Percentiles rank a stretch among this genome's conserved stretches.
These are phyloP conservation scores for Agrilus biguttatus DNA, from an alignment of 2,888 invertebrate genomes.

Conservation along the genomic window DNA sequence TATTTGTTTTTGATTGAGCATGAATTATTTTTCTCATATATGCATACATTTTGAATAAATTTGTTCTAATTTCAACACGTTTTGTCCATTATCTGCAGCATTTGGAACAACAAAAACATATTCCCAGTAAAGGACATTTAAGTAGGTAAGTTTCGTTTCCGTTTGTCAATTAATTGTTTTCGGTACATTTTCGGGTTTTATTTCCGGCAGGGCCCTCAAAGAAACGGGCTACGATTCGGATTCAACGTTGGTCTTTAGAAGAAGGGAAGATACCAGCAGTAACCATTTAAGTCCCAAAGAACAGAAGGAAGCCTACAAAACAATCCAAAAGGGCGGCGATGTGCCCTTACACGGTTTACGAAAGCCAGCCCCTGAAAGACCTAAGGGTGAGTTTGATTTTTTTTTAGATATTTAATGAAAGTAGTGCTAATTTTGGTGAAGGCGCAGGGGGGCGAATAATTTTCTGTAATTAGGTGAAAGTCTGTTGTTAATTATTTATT, in stretches of 20 bases:
- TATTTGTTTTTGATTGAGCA: too few species aligned
- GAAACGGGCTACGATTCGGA: constrained; percentile 87
- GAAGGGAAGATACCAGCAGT: constrained; percentile 48
- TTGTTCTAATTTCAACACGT: too few species aligned
- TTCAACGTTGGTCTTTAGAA: constrained; percentile 72
- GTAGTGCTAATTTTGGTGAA: constrained; percentile 7
- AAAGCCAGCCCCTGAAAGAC: constrained; percentile 75
- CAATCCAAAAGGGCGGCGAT: constrained; percentile 86
- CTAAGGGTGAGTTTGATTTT: constrained; percentile 45
- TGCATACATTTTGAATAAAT: neutral
- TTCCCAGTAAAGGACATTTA: constrained; percentile 61
- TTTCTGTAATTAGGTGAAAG: too few species aligned
- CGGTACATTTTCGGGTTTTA: constrained; percentile 1
- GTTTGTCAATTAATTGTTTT: too few species aligned
- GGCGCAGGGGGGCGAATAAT: too few species aligned
- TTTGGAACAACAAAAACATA: constrained; percentile 54
- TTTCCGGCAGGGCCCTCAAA: constrained; percentile 54
- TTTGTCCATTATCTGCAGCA: constrained; percentile 36
- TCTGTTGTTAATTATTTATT: too few species aligned
- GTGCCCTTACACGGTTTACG: constrained; percentile 85
- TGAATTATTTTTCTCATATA: constrained; percentile 9
- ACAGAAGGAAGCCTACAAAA: constrained; percentile 71
- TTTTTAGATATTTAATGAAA: too few species aligned
- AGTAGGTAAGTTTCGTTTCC: constrained; percentile 50
- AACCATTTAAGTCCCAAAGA: constrained; percentile 66